Evolutionary conservation across 2,113 vertebrate genomes (phyloP), one percentile per base, ranked within the genome.

Genomic region (Sardina pilchardus): DNA sequence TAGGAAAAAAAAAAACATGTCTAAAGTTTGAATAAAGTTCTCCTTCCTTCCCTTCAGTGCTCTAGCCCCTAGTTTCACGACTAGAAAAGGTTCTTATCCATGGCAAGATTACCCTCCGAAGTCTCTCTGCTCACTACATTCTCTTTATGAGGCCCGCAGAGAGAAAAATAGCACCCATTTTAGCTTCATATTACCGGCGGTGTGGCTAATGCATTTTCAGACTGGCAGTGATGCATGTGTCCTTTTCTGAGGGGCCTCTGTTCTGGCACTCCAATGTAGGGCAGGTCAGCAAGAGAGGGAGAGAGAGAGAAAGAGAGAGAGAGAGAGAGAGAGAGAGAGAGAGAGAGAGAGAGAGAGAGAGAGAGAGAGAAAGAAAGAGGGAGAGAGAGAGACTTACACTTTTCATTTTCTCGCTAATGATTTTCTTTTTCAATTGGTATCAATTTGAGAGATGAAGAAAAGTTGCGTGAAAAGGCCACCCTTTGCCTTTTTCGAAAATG

Each of bases 31-130:
- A 19, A 53, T 53, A 53, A 53, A 53, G 50, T 53, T 53, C 50
- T 21, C 50, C 45, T 6, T 50, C 16, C 19, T 6, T 19, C 4
- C 19, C 19, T 56, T 56, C 19, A 6, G 24, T 36, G 42, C 26
- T 34, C 8, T 19, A 30, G 53, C 1, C 53, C 53, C 21, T 21
- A 24, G 3, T 24, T 56, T 24, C 21, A 56, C 19, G 19, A 56
- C 19, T 21, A 24, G 21, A 19, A 82, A 36, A 26, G 14, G 10
- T 48, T 53, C 50, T 88, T 84, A 47, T 9, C 85, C 6, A 84
- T 88, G 89, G 89, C 91, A 83, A 91, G 87, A 88, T 89, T 89
- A 88, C 90, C 84, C 88, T 90, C 90, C 26, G 87, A 88, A 92
- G 88, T 84, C 81, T 84, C 81, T 14, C 86, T 90, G 89, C 90